phyloP scores from a whole-genome alignment of 1,140 invertebrate genomes.

The Drosophila sp. region DNA sequence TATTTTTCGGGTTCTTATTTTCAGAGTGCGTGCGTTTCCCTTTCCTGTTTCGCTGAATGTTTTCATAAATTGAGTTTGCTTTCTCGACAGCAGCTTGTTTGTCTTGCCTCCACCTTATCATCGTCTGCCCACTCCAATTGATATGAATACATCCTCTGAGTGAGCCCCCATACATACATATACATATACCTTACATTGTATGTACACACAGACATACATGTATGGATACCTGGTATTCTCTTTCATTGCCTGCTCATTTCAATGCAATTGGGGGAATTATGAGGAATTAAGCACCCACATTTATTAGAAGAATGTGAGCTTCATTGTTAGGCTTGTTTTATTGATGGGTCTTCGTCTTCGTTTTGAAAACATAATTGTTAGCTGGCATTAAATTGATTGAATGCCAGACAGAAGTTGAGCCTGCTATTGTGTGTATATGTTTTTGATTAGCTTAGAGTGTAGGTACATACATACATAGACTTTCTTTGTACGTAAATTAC shows the following conservation, averaged over 20 bases:
- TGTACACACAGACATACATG: not conserved
- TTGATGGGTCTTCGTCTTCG: conserved; percentile 18
- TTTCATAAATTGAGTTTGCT: conserved; percentile 78
- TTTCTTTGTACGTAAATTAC: too few relatives aligned
- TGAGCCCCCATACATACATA: conserved; percentile 47
- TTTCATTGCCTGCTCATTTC: conserved; percentile 40
- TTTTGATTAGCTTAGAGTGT: conserved; percentile 1
- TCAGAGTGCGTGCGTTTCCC: conserved; percentile 8
- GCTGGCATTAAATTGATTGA: conserved; percentile 39
- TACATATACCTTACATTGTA: conserved; percentile 36
- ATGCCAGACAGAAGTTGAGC: not conserved
- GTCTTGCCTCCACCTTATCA: not conserved
- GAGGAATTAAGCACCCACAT: conserved; percentile 54
- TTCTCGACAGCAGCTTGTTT: conserved; percentile 63
- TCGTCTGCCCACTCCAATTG: conserved; percentile 25
- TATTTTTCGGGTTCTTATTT: not conserved
- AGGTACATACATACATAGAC: too few relatives aligned
- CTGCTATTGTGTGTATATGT: not conserved
- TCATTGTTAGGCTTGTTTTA: conserved; percentile 28
- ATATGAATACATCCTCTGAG: conserved; percentile 19
- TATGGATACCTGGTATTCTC: conserved; percentile 9
- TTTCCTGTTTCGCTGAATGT: conserved; percentile 41
- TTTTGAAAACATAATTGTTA: conserved; percentile 24
- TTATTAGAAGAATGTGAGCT: conserved; percentile 12
- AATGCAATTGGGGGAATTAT: conserved; percentile 60